Evolutionary conservation across 2,113 vertebrate species (phyloP).

Genomic region (Cryptomyrus ogoouensis): DNA sequence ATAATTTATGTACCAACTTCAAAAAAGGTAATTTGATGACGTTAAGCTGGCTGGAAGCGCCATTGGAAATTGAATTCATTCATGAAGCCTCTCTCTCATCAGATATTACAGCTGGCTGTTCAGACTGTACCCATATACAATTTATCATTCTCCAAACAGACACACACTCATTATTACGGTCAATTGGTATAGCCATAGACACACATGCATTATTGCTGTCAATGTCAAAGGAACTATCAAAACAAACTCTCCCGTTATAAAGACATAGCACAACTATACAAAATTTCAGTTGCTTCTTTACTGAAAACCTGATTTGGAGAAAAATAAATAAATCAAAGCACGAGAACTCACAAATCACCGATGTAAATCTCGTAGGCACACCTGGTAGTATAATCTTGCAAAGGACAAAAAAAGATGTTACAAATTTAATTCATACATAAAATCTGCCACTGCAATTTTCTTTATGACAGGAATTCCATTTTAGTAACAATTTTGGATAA

Average conservation of each 20-base stretch:
- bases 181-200: not conserved
- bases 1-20: not conserved
- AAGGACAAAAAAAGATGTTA: not conserved
- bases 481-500: not conserved
- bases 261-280: not conserved
- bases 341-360: not conserved
- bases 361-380: not conserved
- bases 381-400: not conserved
- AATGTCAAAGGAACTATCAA: not conserved
- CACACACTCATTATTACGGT: not conserved
- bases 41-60: constrained; percentile 8
- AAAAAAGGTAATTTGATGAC: constrained; percentile 20
- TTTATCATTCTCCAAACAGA: constrained; percentile 3
- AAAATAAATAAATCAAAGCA: not conserved
- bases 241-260: not conserved
- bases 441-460: not conserved
- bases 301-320: not conserved
- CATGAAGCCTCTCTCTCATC: constrained; percentile 14
- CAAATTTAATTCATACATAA: not conserved
- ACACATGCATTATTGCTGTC: not conserved
- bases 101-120: not conserved
- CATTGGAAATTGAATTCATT: constrained; percentile 25
- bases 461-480: not conserved
- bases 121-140: not conserved
- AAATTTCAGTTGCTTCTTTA: not conserved